These are phyloP conservation scores for Chionis minor DNA, from an alignment of 2,113 vertebrate genomes.

Conservation along the genomic window DNA sequence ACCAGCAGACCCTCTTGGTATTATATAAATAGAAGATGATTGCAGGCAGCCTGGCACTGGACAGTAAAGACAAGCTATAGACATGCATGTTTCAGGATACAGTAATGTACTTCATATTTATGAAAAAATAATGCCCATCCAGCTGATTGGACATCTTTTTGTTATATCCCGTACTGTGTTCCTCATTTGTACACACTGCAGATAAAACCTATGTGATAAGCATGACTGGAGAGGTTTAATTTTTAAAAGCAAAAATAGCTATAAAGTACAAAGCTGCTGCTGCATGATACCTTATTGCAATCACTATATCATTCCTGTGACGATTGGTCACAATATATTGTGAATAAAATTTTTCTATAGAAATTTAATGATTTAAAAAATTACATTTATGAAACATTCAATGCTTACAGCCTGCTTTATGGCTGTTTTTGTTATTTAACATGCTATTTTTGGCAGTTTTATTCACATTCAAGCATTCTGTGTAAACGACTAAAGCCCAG, in stretches of 20 bases:
- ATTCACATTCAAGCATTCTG: constrained; percentile 73
- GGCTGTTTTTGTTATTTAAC: constrained; percentile 82
- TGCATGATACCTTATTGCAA: constrained; percentile 85
- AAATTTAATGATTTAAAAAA: constrained; percentile 83
- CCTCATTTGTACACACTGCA: constrained; percentile 75
- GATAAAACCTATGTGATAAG: constrained; percentile 76
- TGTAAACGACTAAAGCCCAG: constrained; percentile 72
- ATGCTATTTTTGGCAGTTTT: constrained; percentile 76
- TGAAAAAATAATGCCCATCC: constrained; percentile 70
- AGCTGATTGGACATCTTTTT: constrained; percentile 72
- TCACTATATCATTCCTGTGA: constrained; percentile 83
- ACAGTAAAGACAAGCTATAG: constrained; percentile 69
- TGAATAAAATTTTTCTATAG: constrained; percentile 91
- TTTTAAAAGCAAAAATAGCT: constrained; percentile 82
- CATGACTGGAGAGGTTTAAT: constrained; percentile 82
- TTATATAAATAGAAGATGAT: constrained; percentile 75
- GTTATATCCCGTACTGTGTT: constrained; percentile 75
- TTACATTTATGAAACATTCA: constrained; percentile 80
- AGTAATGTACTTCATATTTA: constrained; percentile 77
- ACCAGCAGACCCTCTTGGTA: constrained; percentile 87
- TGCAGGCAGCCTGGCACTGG: constrained; percentile 70
- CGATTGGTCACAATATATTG: constrained; percentile 80
- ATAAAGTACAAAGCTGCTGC: constrained; percentile 83
- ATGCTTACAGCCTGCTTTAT: constrained; percentile 81
- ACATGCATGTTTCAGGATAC: constrained; percentile 82